Conservation (phyloP, 23 tunicate species). For the Botrylloides violaceus region DNA sequence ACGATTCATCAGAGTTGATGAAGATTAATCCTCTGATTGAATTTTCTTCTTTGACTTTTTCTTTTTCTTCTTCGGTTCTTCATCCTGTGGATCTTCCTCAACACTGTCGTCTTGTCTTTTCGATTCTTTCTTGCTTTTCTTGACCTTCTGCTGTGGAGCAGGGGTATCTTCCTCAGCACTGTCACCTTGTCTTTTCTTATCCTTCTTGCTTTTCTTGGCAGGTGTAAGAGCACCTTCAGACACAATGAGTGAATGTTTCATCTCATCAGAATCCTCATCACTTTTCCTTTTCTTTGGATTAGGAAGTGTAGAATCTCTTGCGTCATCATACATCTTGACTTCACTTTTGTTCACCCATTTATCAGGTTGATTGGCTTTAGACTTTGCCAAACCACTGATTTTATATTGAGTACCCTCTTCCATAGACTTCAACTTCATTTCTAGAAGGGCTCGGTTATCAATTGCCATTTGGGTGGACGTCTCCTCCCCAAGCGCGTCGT, state of each 20-base stretch:
- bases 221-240: constrained; percentile 51
- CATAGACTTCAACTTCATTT: constrained; percentile 33
- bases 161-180: too few relatives aligned
- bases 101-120: too few relatives aligned
- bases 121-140: too few relatives aligned
- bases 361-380: constrained; percentile 22
- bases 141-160: too few relatives aligned
- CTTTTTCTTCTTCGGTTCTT: too few relatives aligned
- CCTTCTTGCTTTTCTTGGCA: constrained; percentile 47
- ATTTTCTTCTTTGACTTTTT: too few relatives aligned
- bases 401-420: constrained; percentile 54
- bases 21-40: too few relatives aligned
- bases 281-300: constrained; percentile 64
- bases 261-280: constrained; percentile 41
- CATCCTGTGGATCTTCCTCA: too few relatives aligned
- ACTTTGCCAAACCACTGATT: constrained; percentile 34
- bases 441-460: constrained; percentile 53
- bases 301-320: constrained; percentile 77
- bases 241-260: constrained; percentile 27
- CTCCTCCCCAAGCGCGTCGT: constrained; percentile 97
- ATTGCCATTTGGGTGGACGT: constrained; percentile 65
- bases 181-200: too few relatives aligned
- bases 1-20: too few relatives aligned
- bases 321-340: constrained; percentile 67
- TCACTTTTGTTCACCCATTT: constrained; percentile 66